phyloP scores from a whole-genome alignment of 1,140 invertebrate genomes.

The Orchestia grillus region DNA sequence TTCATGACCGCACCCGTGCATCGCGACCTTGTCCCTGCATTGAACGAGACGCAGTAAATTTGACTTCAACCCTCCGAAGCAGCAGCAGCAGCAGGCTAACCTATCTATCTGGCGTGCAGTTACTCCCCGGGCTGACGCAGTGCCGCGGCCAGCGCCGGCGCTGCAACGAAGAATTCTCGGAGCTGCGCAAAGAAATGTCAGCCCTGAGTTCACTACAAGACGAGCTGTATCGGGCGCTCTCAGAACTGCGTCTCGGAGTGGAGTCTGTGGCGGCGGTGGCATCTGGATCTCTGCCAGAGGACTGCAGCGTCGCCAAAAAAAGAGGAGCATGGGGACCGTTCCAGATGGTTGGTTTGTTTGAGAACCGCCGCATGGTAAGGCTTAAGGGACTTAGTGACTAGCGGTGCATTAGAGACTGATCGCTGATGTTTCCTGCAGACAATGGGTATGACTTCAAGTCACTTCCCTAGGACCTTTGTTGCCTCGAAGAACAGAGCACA shows the following conservation, averaged over 20 bases:
- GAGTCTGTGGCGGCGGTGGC: constrained; percentile 31
- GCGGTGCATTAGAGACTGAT: constrained; percentile 5
- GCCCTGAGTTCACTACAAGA: constrained; percentile 24
- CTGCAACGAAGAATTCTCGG: constrained; percentile 26
- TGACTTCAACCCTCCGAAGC: not conserved
- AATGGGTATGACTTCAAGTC: not conserved
- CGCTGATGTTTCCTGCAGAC: not conserved
- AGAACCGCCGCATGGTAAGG: not conserved
- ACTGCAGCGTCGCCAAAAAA: constrained; percentile 47
- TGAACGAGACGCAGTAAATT: not conserved
- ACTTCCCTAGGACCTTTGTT: not conserved
- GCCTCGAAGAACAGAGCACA: not conserved
- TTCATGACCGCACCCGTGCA: too few relatives aligned
- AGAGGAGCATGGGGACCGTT: constrained; percentile 45
- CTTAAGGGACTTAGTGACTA: constrained; percentile 12
- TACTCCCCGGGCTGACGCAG: not conserved
- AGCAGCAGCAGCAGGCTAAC: not conserved
- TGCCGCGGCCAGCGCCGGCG: not conserved
- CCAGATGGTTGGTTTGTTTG: constrained; percentile 50
- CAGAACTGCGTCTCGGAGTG: constrained; percentile 17
- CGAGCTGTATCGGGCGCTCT: not conserved
- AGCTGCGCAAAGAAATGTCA: constrained; percentile 35
- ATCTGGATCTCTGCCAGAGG: constrained; percentile 46
- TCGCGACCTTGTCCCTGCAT: not conserved
- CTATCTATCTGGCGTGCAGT: not conserved